Percentiles rank a stretch among this genome's conserved stretches.
Conservation (phyloP, 2,797 vertebrate genomes). For the Mycteria americana region DNA sequence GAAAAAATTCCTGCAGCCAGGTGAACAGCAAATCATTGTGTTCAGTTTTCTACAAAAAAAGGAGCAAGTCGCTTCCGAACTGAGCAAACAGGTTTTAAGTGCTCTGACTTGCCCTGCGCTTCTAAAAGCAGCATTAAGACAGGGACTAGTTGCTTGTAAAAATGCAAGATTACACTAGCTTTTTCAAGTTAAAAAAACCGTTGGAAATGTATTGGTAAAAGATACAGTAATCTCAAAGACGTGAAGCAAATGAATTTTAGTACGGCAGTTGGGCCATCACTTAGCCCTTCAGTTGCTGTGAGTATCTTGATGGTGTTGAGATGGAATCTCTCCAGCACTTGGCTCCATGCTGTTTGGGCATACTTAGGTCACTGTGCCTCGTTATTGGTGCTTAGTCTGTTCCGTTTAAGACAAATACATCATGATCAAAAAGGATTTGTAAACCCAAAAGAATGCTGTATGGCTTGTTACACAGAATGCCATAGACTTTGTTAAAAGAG, state of each 20-base stretch:
- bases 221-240: neutral
- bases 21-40: neutral
- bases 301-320: neutral
- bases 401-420: neutral
- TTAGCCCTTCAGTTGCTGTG: neutral
- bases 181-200: neutral
- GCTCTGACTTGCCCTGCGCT: neutral
- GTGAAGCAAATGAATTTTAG: neutral
- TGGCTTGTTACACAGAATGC: neutral
- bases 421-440: neutral
- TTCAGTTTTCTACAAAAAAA: neutral
- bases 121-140: neutral
- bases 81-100: neutral
- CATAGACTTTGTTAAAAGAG: neutral
- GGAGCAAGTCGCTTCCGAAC: fast-evolving
- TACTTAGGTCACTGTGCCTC: conserved; percentile 35
- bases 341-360: neutral
- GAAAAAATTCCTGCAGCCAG: neutral
- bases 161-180: neutral
- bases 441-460: neutral
- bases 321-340: conserved; percentile 18
- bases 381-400: neutral
- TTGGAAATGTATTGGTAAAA: neutral
- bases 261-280: conserved; percentile 25
- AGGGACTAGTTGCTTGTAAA: neutral